Evolutionary conservation across 2,113 vertebrate species (phyloP), one percentile per base, ranked within the genome.

Genomic region (Periophthalmus modestus): DNA sequence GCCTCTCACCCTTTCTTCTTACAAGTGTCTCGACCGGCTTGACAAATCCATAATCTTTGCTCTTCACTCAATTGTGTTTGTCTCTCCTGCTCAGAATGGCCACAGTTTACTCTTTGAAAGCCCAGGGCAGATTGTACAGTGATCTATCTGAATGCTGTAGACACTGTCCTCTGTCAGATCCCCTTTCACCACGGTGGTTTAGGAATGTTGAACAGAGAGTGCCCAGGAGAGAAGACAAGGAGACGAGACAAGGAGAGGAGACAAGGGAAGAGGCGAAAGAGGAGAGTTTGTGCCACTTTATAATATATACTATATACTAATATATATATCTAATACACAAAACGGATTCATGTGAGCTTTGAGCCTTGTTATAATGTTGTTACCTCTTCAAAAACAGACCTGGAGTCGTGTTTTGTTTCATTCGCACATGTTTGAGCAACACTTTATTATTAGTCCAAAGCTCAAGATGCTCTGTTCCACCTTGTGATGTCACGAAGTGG

Each of bases 161-260:
- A 79, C 75, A 81, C 36, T 69, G 82, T 74, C 79, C 82, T 79
- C 72, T 57, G 74, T 68, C 21, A 74, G 78, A 86, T 86, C 82
- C 78, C 23, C 61, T 88, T 83, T 85, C 75, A 73, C 69, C 63
- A 66, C 65, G 34, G 9, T n/a, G 58, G 54, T 76, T 66, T 71
- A 75, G 71, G 68, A 79, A 77, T 80, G 66, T 46, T 74, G 69
- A 77, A 39, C 57, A 80, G 48, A 47, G 58, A 73, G 63, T 74
- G 50, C 67, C 69, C 65, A 21, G 72, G 43, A 63, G 74, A 75
- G 58, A 73, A 77, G 4, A 7, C 16, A 4, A 19, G 16, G 50
- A 43, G 16, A 52, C 4, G 48, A 19, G 16, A 19, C 16, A 4
- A 19, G 9, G 52, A 55, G 52, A 54, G 52, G 52, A 54, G 19